Base-by-base conservation (phyloP, 2,888 invertebrate genomes). In the Doris montereyensis region DNA sequence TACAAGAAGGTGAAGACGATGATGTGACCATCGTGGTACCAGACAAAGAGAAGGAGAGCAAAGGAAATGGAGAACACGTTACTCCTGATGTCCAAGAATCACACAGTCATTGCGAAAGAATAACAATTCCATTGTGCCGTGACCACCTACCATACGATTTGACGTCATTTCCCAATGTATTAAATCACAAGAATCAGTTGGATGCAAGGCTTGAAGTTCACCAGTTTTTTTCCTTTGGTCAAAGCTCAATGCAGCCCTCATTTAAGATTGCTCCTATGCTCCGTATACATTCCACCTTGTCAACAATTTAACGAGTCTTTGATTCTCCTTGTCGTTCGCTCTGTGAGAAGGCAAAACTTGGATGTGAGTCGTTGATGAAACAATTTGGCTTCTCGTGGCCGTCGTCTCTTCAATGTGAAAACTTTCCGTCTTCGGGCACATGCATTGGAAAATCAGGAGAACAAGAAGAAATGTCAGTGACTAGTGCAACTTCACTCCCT, bases 211-310 rank as follows among this genome's bases (percentile, higher is more conserved):
- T 95, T 82, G 97, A 97, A 89, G 95, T 98, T 35, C 96, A 96
- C 90, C 96, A 96, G 90, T 98, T 96, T 91, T n/a, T 96, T 96
- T 83, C 97, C 98, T 3, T 93, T 99, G 67, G 96, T 98, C 72
- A 98, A 98, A 93, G 95, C 97, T 76, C 95, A 96, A 87, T 99
- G 99, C 92, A 97, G 97, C 86, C 95, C 96, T 0, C 96, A 98
- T 90, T 93, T 99, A 81, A 96, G 97, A 90, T 95, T 98, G 86
- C 99, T 99, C 91, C 93, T 99, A 78, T 99, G 99, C 92, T 95
- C 97, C 1, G 94, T 98, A 83, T 98, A 96, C 91, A 96, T 96
- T 13, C 99, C 99, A 0, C 96, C 98, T n/a, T 4, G 99, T 98
- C 0, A 96, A 41, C 52, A 17, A 97, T 84, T 92, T 98, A 85